Conservation (phyloP, 2,113 vertebrate genomes). For the Leptodactylus fuscus region DNA sequence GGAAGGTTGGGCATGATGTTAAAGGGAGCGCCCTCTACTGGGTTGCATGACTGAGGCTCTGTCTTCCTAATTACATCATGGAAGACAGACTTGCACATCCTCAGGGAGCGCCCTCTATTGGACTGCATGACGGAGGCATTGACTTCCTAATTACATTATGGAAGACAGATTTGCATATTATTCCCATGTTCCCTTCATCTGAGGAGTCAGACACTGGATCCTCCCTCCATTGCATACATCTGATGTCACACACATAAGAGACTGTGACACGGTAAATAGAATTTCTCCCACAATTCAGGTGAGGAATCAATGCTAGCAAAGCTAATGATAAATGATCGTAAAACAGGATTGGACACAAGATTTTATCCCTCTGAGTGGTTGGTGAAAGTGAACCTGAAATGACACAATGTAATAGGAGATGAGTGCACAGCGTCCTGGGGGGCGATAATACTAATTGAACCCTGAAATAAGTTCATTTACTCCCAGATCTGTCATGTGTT, state of each 20-base stretch:
- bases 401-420: background rate
- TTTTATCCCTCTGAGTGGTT: background rate
- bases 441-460: background rate
- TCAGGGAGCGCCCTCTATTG: too few species aligned
- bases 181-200: too few species aligned
- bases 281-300: background rate
- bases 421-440: background rate
- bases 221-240: conserved; percentile 5
- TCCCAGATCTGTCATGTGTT: background rate
- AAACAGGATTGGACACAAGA: background rate
- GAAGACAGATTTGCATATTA: too few species aligned
- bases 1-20: too few species aligned
- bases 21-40: too few species aligned
- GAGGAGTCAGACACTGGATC: too few species aligned
- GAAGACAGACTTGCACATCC: too few species aligned
- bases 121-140: too few species aligned
- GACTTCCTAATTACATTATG: too few species aligned
- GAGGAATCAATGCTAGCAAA: conserved; percentile 17
- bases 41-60: too few species aligned
- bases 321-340: conserved; percentile 11
- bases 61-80: too few species aligned
- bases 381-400: background rate
- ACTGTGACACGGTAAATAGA: conserved; percentile 23
- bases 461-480: background rate
- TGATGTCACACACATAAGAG: background rate